A percentile compares a stretch with the other conserved stretches of the same genome.
These are phyloP conservation scores for Fulica atra DNA, from an alignment of 2,113 vertebrate species.

Conservation along the genomic window DNA sequence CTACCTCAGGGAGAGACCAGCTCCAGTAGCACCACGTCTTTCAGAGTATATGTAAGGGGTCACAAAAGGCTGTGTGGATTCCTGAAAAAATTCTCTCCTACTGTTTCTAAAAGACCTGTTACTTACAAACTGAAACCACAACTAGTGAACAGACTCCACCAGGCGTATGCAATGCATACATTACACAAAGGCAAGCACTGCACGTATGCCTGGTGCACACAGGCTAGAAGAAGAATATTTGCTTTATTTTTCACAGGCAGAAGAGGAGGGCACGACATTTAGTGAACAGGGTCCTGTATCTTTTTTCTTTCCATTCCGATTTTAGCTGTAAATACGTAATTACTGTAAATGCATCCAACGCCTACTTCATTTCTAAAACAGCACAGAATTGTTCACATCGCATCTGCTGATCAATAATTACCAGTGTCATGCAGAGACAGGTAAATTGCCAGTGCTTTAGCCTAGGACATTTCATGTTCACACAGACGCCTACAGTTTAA, in stretches of 20 bases:
- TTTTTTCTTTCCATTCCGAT: slow-evolving; percentile 22
- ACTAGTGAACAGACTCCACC: neutral
- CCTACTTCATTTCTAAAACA: neutral
- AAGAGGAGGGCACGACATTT: slow-evolving; percentile 10
- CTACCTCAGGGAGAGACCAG: neutral
- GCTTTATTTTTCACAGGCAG: slow-evolving; percentile 11
- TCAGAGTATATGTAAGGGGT: neutral
- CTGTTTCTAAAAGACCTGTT: neutral
- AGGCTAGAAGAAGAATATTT: slow-evolving; percentile 1
- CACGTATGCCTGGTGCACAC: neutral
- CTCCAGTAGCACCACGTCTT: neutral
- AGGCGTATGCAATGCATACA: neutral
- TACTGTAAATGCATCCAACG: slow-evolving; percentile 46
- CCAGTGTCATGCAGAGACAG: slow-evolving; percentile 43
- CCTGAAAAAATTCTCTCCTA: slow-evolving; percentile 10
- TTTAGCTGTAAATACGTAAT: slow-evolving; percentile 49
- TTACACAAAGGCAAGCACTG: neutral
- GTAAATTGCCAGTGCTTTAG: slow-evolving; percentile 65
- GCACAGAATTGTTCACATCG: slow-evolving; percentile 17
- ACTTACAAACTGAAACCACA: neutral
- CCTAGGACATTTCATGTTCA: slow-evolving; percentile 45
- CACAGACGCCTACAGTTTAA: slow-evolving; percentile 42
- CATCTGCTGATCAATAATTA: slow-evolving; percentile 65
- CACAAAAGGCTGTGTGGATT: neutral
- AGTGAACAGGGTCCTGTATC: neutral